Evolutionary conservation across 2,797 vertebrate genomes (phyloP).

Genomic region (Heteromormyrus szaboi): DNA sequence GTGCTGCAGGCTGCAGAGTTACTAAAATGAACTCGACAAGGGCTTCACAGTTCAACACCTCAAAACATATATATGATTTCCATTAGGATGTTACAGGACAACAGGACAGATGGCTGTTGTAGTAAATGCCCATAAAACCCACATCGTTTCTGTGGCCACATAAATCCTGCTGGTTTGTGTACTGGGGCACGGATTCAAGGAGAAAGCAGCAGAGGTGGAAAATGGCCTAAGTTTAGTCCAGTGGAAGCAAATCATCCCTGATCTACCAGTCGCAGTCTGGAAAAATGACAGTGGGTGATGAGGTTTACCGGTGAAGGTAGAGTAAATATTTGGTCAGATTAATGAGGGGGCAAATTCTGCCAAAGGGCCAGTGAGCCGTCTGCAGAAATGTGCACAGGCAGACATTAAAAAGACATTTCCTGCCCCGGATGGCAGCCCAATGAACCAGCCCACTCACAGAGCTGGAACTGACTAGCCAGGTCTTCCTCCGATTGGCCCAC

Average conservation of each 20-base stretch:
- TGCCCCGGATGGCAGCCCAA: slow-evolving; percentile 46
- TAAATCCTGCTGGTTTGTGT: slow-evolving; percentile 30
- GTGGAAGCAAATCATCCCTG: slow-evolving; percentile 47
- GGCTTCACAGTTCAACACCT: background rate
- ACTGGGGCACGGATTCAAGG: slow-evolving; percentile 45
- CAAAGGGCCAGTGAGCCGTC: slow-evolving; percentile 50
- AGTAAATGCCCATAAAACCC: background rate
- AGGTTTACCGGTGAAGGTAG: slow-evolving; percentile 53
- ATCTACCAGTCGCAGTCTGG: slow-evolving; percentile 45
- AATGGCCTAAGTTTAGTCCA: slow-evolving; percentile 46
- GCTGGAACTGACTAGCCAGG: background rate
- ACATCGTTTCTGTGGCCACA: slow-evolving; percentile 23
- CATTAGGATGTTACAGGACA: background rate
- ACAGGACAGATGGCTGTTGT: slow-evolving; percentile 35
- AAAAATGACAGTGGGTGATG: slow-evolving; percentile 47
- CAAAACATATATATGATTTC: background rate
- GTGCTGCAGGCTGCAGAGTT: background rate
- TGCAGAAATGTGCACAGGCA: slow-evolving; percentile 55
- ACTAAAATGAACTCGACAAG: background rate
- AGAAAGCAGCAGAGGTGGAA: slow-evolving; percentile 42
- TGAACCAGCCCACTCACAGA: background rate
- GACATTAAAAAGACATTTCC: slow-evolving; percentile 60
- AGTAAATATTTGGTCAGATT: slow-evolving; percentile 64
- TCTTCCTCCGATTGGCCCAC: background rate
- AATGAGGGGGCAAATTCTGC: slow-evolving; percentile 57